These are phyloP conservation scores for Phaethon lepturus DNA, from an alignment of 2,113 vertebrate species.

Conservation along the genomic window DNA sequence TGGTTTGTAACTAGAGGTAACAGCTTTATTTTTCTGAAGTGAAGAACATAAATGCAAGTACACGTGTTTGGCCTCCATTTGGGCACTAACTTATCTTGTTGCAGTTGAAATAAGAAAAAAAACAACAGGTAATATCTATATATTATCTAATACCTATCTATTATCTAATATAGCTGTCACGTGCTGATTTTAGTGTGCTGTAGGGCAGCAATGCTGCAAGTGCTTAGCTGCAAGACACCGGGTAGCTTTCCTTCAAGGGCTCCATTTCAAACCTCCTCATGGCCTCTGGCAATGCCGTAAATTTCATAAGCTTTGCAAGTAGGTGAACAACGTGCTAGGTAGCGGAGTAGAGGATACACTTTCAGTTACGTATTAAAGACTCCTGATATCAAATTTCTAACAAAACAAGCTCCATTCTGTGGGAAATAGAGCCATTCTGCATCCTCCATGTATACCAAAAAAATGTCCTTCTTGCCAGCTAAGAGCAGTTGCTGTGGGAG, in stretches of 20 bases:
- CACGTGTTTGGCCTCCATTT: background rate
- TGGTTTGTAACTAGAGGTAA: background rate
- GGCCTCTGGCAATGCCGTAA: background rate
- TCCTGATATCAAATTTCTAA: background rate
- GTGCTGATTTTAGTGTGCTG: background rate
- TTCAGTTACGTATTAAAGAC: background rate
- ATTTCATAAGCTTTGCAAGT: background rate
- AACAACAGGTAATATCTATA: background rate
- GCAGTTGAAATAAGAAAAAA: background rate
- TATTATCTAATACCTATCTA: too few relatives aligned
- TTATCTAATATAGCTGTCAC: too few relatives aligned
- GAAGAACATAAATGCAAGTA: background rate
- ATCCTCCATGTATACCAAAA: background rate
- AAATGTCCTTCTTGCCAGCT: background rate
- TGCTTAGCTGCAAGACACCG: background rate
- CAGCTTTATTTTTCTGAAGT: background rate
- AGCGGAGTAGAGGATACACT: background rate
- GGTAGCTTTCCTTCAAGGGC: fast-evolving
- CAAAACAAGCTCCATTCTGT: background rate
- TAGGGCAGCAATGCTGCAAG: background rate
- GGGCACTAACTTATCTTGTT: background rate
- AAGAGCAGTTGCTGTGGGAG: background rate
- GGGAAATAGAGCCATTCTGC: background rate
- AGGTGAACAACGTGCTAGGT: background rate
- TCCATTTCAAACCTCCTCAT: background rate